These are phyloP conservation scores for Cheilosia urbana DNA, from an alignment of 2,888 invertebrate species.

Conservation along the genomic window DNA sequence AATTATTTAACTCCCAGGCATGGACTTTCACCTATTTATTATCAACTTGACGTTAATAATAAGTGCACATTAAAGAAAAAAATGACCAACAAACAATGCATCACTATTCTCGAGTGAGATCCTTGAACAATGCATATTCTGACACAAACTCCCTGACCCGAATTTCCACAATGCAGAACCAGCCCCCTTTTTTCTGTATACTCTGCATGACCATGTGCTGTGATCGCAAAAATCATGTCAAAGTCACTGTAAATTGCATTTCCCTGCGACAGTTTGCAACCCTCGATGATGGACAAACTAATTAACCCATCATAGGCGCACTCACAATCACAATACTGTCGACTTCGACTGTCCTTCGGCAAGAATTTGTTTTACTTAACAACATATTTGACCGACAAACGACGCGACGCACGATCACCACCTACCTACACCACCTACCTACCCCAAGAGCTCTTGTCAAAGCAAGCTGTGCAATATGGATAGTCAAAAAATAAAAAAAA, in stretches of 20 bases:
- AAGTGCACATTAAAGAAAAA: not conserved
- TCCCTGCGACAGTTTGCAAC: slow-evolving; percentile 65
- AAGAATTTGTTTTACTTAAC: slow-evolving; percentile 9
- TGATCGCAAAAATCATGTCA: slow-evolving; percentile 49
- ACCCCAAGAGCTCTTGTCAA: slow-evolving; percentile 45
- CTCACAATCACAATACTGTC: slow-evolving; percentile 45
- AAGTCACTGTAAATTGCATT: slow-evolving; percentile 73
- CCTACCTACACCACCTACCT: slow-evolving; percentile 62
- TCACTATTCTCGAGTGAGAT: slow-evolving; percentile 22
- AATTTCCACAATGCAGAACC: slow-evolving; percentile 9
- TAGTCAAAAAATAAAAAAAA: slow-evolving; percentile 21
- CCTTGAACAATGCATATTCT: slow-evolving; percentile 11
- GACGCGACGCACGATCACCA: slow-evolving; percentile 17
- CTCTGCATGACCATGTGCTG: slow-evolving; percentile 7
- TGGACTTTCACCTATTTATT: slow-evolving; percentile 55
- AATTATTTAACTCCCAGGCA: not conserved
- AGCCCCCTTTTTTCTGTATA: slow-evolving; percentile 19
- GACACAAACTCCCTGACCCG: slow-evolving; percentile 35
- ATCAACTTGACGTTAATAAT: not conserved
- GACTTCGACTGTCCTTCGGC: slow-evolving; percentile 65
- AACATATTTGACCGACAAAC: slow-evolving; percentile 59
- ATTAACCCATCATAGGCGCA: slow-evolving; percentile 41
- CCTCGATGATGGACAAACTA: slow-evolving; percentile 65
- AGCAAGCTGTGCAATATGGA: slow-evolving; percentile 25
- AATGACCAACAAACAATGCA: not conserved